Conservation (phyloP, 2,113 vertebrate genomes). For the Cacatua alba region DNA sequence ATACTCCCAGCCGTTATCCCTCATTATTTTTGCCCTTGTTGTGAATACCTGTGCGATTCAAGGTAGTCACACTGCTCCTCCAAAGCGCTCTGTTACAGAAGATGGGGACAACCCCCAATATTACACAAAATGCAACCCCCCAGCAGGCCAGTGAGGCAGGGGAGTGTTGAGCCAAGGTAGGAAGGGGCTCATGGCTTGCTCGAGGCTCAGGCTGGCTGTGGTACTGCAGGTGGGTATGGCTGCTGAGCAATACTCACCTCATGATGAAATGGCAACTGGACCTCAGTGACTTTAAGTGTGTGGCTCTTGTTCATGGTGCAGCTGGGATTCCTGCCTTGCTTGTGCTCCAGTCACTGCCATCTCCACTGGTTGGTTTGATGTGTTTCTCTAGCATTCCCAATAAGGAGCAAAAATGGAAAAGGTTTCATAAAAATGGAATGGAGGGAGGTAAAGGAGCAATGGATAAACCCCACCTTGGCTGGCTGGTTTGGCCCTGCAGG, state of each 20-base stretch:
- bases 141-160: background rate
- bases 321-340: background rate
- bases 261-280: fast-evolving
- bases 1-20: background rate
- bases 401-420: background rate
- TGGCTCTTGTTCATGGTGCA: background rate
- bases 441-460: background rate
- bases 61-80: background rate
- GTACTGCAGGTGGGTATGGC: background rate
- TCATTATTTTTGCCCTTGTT: background rate
- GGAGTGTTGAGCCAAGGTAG: background rate
- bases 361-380: background rate
- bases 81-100: background rate
- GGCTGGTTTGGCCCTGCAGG: fast-evolving
- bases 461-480: background rate
- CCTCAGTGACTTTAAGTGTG: fast-evolving
- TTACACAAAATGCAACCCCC: background rate
- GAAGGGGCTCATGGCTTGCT: background rate
- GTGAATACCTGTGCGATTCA: background rate
- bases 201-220: background rate
- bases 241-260: fast-evolving
- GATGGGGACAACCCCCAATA: background rate
- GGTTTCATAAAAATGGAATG: background rate
- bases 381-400: background rate
- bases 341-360: fast-evolving